Base-by-base conservation (phyloP, 2,888 invertebrate genomes). In the Zootermopsis nevadensis region DNA sequence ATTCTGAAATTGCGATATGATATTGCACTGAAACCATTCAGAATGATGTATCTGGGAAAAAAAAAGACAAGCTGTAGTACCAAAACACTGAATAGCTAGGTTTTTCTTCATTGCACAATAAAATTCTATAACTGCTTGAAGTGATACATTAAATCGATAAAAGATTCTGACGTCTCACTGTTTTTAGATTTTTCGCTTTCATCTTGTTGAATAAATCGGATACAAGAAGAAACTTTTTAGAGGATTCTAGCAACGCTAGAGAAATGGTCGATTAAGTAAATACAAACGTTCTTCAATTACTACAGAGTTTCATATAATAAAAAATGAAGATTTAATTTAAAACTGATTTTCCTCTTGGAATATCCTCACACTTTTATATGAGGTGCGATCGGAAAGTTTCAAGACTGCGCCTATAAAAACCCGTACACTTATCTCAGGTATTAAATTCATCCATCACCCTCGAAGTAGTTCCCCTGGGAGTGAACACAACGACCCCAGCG, bases 111-210 rank as follows among this genome's bases (percentile, higher is more conserved):
- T n/a, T n/a, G 33, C 69, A 33, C 0, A 69, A 30, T 69, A 69
- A 69, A 69, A 69, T 22, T 1, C 33, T 33, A 69, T 69, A 33
- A 33, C 69, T 69, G 69, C 69, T 33, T 33, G 31, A 69, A 69
- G 33, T 33, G 69, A 33, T 69, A 33, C 33, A 33, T 69, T 33
- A 33, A 69, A 69, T 33, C 33, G 19, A 69, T 69, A 19, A 30
- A 69, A 19, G 8, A 60, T n/a, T n/a, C n/a, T 27, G 27, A n/a
- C 27, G 2, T n/a, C n/a, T 60, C 60, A 7, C 60, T 60, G n/a
- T 27, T 12, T 60, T n/a, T 2, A 6, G 2, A n/a, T 27, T 2
- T 60, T 15, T 27, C 60, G n/a, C 60, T 60, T n/a, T 15, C 60
- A 60, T n/a, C n/a, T 27, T 60, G 60, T 8, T n/a, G 60, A 27